Evolutionary conservation across 1,140 invertebrate species (phyloP), one percentile per base, ranked within the genome.

Genomic region (Schlechtendalia chinensis): DNA sequence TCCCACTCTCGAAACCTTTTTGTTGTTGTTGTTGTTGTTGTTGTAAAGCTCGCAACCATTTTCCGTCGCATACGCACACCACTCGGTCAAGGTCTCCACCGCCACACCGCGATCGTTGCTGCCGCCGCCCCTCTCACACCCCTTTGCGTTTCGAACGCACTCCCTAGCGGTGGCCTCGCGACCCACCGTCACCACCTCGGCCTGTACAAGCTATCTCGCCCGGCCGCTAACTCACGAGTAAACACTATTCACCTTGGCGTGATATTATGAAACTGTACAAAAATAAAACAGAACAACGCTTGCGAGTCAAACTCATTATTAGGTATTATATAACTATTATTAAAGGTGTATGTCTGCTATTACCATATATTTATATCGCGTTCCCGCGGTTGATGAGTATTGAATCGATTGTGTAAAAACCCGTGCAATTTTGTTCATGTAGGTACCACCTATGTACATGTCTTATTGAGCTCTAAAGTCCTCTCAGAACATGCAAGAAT

Each of bases 61-160:
- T 65, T 65, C 5, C 32, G 29, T 10, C 19, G 29, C 29, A 8
- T 12, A 29, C 1, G n/a, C 63, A 1, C n/a, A 22, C 32, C 12
- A 67, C 65, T 67, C 65, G 65, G 65, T 67, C 65, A 67, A 67
- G 65, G 65, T 47, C 65, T 11, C n/a, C 12, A n/a, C 11, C n/a
- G n/a, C 39, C 32, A 11, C 63, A 11, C 32, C 19, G 11, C 63
- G 17, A 32, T 39, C 10, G 39, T 8, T 63, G 16, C 27, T 11
- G 14, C 11, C 32, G 16, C 27, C 24, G 14, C 11, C 32, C 32
- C 32, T 39, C 32, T 39, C n/a, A 14, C 65, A 14, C 29, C 29
- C 29, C 29, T n/a, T 17, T 32, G 8, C 61, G 10, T 32, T 65
- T 65, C 61, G 19, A 16, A 19, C 61, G 29, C 27, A 65, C 61